Conservation (phyloP, 1,140 invertebrate species). For the Eurosta solidaginis region DNA sequence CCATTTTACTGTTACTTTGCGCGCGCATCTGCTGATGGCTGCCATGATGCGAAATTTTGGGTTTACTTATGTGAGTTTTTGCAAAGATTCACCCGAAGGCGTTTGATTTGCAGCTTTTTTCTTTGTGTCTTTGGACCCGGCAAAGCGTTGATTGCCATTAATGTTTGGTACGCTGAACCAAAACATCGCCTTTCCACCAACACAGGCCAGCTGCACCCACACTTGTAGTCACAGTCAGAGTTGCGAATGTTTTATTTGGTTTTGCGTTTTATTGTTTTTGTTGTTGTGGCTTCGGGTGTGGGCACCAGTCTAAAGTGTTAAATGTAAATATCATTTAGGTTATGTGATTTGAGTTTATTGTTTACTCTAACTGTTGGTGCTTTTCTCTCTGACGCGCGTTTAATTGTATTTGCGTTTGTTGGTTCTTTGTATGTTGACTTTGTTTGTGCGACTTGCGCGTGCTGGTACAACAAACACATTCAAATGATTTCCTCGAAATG, state of each 20-base stretch:
- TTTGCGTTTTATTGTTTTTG: not conserved
- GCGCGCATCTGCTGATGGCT: not conserved
- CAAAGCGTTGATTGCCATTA: not conserved
- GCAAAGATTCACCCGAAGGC: not conserved
- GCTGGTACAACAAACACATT: too few species aligned
- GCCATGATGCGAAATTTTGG: not conserved
- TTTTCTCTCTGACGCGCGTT: not conserved
- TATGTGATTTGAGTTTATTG: not conserved
- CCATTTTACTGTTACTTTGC: not conserved
- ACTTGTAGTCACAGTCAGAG: not conserved
- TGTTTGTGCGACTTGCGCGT: not conserved
- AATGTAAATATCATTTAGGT: slow-evolving; percentile 1
- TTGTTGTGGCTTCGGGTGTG: not conserved
- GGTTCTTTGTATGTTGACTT: not conserved
- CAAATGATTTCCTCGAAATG: not conserved
- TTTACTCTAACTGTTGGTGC: not conserved
- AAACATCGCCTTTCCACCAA: too few species aligned
- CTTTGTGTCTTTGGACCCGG: not conserved
- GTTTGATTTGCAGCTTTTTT: not conserved
- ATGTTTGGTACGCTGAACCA: too few species aligned
- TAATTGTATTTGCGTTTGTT: too few species aligned
- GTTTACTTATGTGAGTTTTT: not conserved
- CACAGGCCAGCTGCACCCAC: too few species aligned
- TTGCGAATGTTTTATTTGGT: not conserved
- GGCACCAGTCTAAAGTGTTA: not conserved